Evolutionary conservation across 2,888 invertebrate species (phyloP), one percentile per base, ranked within the genome.

Genomic region (Anthophora plumipes): DNA sequence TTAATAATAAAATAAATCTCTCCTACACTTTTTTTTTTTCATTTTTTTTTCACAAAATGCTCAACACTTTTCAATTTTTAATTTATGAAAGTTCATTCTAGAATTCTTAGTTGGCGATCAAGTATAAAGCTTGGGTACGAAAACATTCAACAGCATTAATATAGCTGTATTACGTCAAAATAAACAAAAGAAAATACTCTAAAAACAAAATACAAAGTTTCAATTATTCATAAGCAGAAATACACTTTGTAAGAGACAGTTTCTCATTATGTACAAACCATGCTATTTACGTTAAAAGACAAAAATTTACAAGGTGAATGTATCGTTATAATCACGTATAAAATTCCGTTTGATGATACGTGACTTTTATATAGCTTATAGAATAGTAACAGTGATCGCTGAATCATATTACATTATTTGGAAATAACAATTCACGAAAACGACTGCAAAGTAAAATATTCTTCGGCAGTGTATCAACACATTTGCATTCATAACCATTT

Each of bases 231-330:
- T 1, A 7, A 8, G 6, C 14, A 14, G 17, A 60, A 43, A 20
- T 1, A 60, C 8, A 9, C 17, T 57, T 37, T 17, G 22, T 7
- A 20, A 14, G 8, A 22, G 14, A 61, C 22, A 2, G 46, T 8
- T 37, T 8, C n/a, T 31, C 0, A 1, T 1, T 17, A 4, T 43
- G 20, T 39, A 14, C 60, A 22, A 60, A 60, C 43, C 22, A 61
- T 25, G 6, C 22, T 61, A 25, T 22, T 8, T 22, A 4, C 8
- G 14, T 43, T 61, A 61, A 22, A 61, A 43, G 43, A 46, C 22
- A 61, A 14, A 61, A 43, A 61, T 61, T 22, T 14, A 61, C 43
- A 43, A 60, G 60, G 60, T 43, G 43, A 22, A 60, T 43, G 22
- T n/a, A n/a, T n/a, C 60, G 17, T 60, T 43, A 25, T 41, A 43